Base-by-base conservation (phyloP, 2,797 vertebrate species). In the Forpus xanthops region DNA sequence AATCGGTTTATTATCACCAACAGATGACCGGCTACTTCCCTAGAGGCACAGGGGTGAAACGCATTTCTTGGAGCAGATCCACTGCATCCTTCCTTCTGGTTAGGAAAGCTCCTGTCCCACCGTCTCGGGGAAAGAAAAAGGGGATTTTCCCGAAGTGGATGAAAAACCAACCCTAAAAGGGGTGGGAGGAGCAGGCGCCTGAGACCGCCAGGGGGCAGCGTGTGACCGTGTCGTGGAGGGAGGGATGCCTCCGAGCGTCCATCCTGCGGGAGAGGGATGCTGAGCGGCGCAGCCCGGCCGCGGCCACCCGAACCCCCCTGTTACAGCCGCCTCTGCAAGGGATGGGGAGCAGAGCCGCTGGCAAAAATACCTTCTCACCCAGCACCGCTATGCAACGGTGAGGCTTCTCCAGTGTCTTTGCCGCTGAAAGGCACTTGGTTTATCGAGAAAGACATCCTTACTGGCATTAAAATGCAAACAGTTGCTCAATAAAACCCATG, bases 341-440 rank as follows among this genome's bases (percentile, higher is more conserved):
- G 37, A 4, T 4, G 17, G 44, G 55, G 44, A 24, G 47, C 19
- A 19, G 21, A 41, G 44, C 3, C 7, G 18, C 27, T 5, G 42
- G 8, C 11, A 5, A 21, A 30, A 5, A 5, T 1, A 5, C 17
- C 41, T 21, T 12, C 28, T 0, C 41, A 8, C 3, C 50, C 58
- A 13, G 35, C 27, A 47, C 31, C 2, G 0, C 0, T 14, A 8
- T 2, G 8, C 2, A 1, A 1, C 9, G 4, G 24, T 0, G 4
- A 33, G 6, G 24, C 15, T 19, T 4, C 24, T 15, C 23, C 39
- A 1, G 52, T 8, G 4, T 9, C 11, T 0, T 1, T 8, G 25
- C 18, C 0, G 0, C 68, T 1, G 6, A 4, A 31, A 41, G 52
- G 6, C 2, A 30, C 52, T 33, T 2, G 33, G 12, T 13, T 70